Percentiles rank a stretch among this genome's conserved stretches.
These are phyloP conservation scores for Lemur catta DNA, from an alignment of 2,797 vertebrate species.

Conservation along the genomic window DNA sequence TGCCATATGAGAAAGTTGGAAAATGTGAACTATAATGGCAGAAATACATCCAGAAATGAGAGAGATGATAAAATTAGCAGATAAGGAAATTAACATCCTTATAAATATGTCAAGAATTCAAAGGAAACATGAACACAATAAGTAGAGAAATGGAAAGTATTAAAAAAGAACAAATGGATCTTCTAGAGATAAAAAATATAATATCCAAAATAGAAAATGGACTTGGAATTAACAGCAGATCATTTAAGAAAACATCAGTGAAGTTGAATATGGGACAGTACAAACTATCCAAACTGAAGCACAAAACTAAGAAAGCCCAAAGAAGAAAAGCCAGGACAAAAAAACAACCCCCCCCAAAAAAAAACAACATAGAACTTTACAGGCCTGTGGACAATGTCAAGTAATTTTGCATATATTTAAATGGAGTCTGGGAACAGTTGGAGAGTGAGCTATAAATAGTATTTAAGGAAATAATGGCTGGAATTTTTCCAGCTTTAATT, in stretches of 20 bases:
- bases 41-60: not conserved
- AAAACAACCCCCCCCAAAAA: not conserved
- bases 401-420: not conserved
- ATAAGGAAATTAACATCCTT: slow-evolving; percentile 9
- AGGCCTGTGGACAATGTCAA: not conserved
- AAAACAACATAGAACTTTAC: not conserved
- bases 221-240: not conserved
- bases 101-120: not conserved
- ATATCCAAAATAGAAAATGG: not conserved
- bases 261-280: not conserved
- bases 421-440: not conserved
- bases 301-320: not conserved
- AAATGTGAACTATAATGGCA: not conserved
- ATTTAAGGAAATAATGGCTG: not conserved
- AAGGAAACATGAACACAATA: not conserved
- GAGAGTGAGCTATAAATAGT: not conserved
- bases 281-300: not conserved
- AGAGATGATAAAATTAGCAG: not conserved
- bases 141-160: not conserved
- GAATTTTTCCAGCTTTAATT: not conserved
- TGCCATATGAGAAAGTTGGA: not conserved
- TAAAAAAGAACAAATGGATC: not conserved
- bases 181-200: not conserved
- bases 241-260: not conserved
- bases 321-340: not conserved